Conservation (phyloP, 1,140 invertebrate species). For the Muscidifurax raptorellus region DNA sequence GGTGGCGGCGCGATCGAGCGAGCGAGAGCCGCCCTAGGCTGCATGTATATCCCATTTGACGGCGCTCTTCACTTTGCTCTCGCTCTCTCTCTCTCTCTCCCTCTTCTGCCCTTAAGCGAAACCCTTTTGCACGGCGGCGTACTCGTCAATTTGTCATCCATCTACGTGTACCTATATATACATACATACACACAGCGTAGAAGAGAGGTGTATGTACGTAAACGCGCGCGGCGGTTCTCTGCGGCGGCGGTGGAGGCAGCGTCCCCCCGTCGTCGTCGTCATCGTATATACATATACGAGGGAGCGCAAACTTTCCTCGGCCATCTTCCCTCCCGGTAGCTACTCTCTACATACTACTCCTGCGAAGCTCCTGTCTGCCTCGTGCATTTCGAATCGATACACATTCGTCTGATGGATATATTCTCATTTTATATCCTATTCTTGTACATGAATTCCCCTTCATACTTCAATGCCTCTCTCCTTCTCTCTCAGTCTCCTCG, state of each 20-base stretch:
- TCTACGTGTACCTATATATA: not conserved
- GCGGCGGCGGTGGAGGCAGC: too few species aligned
- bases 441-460: slow-evolving; percentile 1
- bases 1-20: not conserved
- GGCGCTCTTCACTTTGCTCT: not conserved
- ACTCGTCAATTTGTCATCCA: slow-evolving; percentile 1
- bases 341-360: not conserved
- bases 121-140: not conserved
- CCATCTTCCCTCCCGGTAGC: not conserved
- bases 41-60: not conserved
- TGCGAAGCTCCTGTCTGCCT: not conserved
- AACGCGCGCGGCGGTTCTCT: not conserved
- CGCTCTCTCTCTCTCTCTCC: not conserved
- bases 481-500: too few species aligned
- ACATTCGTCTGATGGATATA: slow-evolving; percentile 1
- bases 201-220: not conserved
- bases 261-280: not conserved
- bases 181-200: too few species aligned
- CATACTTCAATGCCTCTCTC: not conserved
- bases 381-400: not conserved
- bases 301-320: not conserved
- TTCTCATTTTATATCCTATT: slow-evolving; percentile 2
- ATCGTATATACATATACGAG: not conserved
- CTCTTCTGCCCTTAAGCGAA: slow-evolving; percentile 1
- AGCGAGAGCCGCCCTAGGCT: not conserved